These are phyloP conservation scores for Pseudopleuronectes americanus DNA, from an alignment of 2,797 vertebrate species.

Conservation along the genomic window DNA sequence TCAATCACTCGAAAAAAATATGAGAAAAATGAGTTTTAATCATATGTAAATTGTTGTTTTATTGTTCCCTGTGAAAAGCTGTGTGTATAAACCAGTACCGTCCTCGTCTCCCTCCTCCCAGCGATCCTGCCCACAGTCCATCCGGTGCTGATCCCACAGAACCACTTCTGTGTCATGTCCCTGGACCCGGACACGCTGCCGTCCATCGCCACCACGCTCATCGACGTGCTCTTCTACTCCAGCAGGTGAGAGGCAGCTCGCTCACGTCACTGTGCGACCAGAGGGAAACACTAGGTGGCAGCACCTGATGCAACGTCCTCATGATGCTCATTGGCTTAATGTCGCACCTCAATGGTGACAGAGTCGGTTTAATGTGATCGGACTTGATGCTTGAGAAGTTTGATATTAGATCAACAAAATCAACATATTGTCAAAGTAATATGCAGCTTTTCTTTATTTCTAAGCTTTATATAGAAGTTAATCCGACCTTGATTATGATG, in stretches of 20 bases:
- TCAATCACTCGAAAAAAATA: too few species aligned
- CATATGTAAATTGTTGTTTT: too few species aligned
- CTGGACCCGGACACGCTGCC: slow-evolving; percentile 94
- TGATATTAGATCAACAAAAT: not conserved
- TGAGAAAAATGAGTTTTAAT: not conserved
- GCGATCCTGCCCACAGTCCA: slow-evolving; percentile 88
- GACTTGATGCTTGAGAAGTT: not conserved
- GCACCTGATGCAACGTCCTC: slow-evolving; percentile 9
- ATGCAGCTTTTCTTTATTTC: too few species aligned
- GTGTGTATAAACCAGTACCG: too few species aligned
- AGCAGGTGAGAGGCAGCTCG: slow-evolving; percentile 79
- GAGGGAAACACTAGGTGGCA: slow-evolving; percentile 46
- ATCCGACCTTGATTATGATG: too few species aligned
- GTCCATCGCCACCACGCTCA: slow-evolving; percentile 93
- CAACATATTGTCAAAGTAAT: not conserved
- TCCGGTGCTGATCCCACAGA: slow-evolving; percentile 93
- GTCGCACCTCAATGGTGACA: too few species aligned
- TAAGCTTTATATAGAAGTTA: not conserved
- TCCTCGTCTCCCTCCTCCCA: slow-evolving; percentile 53
- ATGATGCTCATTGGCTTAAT: not conserved
- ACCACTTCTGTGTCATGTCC: slow-evolving; percentile 95
- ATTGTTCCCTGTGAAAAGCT: too few species aligned
- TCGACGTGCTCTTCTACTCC: slow-evolving; percentile 96
- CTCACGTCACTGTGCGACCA: slow-evolving; percentile 1
- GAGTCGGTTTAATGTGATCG: not conserved